Base-by-base conservation (phyloP, 2,797 vertebrate genomes). In the Orestias chungarensis region DNA sequence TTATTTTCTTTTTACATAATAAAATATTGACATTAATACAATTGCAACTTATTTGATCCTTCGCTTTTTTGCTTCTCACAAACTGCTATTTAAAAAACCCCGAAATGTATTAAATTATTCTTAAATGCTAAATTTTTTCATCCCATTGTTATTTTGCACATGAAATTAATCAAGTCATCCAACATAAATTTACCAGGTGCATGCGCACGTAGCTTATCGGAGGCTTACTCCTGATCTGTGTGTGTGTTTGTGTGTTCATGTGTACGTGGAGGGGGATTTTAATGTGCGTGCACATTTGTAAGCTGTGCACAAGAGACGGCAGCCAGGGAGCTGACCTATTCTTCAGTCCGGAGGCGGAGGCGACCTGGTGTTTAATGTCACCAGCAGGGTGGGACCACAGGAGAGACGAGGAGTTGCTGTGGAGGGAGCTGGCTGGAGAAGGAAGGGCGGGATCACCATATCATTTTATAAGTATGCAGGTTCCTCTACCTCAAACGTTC, bases 271-370 rank as follows among this genome's bases (percentile, higher is more conserved):
- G n/a, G n/a, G n/a, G n/a, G n/a, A n/a, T n/a, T n/a, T n/a, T n/a
- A n/a, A 3, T 55, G 54, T 3, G 35, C 67, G 76, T 71, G 73
- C 68, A 61, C 76, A 71, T 70, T 65, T 82, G 82, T 86, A 88
- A 89, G 90, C 75, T 82, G 64, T 82, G 88, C 75, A 78, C 89
- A 85, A 81, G 70, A 80, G 86, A 79, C 73, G 0, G 81, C 80
- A 88, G 85, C 86, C 84, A 66, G 88, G 90, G 92, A 91, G 73
- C 80, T 93, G 91, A 93, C 91, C 92, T 93, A 91, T 91, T 91
- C 90, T 71, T 82, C 80, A 86, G 87, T 85, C 87, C 88, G 87
- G 82, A 91, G 88, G 89, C 40, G 70, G 83, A 87, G 84, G 82
- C 82, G 78, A 79, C 81, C 65, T 66, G 76, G 71, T 93, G 91